These are phyloP conservation scores for Antechinus flavipes DNA, from an alignment of 2,113 vertebrate species.

Conservation along the genomic window DNA sequence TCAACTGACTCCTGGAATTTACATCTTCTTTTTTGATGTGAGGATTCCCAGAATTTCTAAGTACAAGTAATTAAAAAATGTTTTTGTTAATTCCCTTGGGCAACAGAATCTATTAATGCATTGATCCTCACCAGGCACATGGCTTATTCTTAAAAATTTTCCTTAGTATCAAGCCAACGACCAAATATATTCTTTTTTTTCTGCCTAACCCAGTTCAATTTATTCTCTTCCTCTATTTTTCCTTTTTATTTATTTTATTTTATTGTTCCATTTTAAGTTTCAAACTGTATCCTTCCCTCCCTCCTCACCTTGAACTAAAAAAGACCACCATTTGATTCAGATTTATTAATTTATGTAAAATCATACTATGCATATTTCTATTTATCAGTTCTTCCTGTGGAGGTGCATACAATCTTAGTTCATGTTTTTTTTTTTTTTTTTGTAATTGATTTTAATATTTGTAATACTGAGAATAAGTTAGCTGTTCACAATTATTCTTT, in stretches of 20 bases:
- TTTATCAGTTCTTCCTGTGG: too few relatives aligned
- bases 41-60: too few relatives aligned
- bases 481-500: neutral
- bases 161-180: neutral
- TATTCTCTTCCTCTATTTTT: neutral
- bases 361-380: neutral
- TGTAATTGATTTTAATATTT: neutral
- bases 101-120: too few relatives aligned
- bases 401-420: too few relatives aligned
- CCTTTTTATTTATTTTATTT: neutral
- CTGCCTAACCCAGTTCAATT: too few relatives aligned
- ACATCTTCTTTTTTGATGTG: too few relatives aligned
- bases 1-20: too few relatives aligned
- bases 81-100: too few relatives aligned
- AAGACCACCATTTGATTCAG: neutral
- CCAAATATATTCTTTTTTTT: neutral
- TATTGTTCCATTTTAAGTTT: neutral
- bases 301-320: neutral
- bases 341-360: neutral
- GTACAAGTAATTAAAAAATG: too few relatives aligned
- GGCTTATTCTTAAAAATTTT: neutral
- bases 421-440: neutral
- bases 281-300: neutral
- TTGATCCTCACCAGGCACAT: neutral
- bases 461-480: neutral